phyloP scores from a whole-genome alignment of 2,888 invertebrate genomes.

The Maniola hyperantus region DNA sequence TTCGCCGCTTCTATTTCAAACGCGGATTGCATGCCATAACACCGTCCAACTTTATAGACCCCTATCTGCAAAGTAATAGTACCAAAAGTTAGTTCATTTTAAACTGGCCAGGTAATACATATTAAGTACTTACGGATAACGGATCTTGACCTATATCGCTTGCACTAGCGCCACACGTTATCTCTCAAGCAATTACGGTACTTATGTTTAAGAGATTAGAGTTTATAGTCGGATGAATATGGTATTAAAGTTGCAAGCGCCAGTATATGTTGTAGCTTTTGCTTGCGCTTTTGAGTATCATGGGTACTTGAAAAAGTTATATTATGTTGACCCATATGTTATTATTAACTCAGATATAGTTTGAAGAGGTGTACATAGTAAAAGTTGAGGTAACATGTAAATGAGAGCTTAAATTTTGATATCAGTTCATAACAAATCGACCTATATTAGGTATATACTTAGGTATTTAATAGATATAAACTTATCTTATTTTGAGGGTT shows the following conservation, averaged over 20 bases:
- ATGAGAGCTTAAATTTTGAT: neutral
- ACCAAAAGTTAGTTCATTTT: conserved; percentile 36
- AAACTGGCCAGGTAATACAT: conserved; percentile 36
- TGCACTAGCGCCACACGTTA: conserved; percentile 19
- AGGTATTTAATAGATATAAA: no score
- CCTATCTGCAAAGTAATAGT: conserved; percentile 29
- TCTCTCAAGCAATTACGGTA: conserved; percentile 13
- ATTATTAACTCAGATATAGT: neutral
- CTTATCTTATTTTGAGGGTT: no score
- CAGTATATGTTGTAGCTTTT: conserved; percentile 5
- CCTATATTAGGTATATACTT: no score
- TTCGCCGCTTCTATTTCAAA: conserved; percentile 21
- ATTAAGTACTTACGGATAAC: conserved; percentile 31
- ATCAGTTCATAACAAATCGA: neutral
- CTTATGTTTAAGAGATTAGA: conserved; percentile 10
- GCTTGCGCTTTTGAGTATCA: conserved; percentile 18
- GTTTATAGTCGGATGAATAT: neutral
- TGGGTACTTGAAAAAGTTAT: conserved; percentile 16
- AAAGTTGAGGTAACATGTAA: neutral
- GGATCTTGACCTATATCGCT: conserved; percentile 35
- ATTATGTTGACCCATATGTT: conserved; percentile 10
- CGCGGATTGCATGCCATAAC: conserved; percentile 24
- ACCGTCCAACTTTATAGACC: conserved; percentile 28
- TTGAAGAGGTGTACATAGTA: neutral
- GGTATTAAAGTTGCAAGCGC: conserved; percentile 1